phyloP scores from a whole-genome alignment of 2,113 vertebrate genomes.

The Neomonachus schauinslandi region DNA sequence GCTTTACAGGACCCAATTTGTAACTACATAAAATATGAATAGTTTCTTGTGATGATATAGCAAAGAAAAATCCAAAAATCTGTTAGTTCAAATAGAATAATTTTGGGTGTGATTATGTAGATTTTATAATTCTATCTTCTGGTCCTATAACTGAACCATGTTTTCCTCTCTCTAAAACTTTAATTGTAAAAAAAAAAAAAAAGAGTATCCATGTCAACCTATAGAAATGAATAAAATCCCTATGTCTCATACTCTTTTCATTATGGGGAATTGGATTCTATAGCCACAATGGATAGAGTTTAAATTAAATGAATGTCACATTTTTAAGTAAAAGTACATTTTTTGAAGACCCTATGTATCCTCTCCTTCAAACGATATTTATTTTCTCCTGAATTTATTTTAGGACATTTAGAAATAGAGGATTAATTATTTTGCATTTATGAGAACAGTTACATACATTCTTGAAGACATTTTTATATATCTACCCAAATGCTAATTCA shows the following conservation, averaged over 20 bases:
- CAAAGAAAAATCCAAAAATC: neutral
- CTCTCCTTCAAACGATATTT: neutral
- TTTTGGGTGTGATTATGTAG: neutral
- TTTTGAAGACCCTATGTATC: neutral
- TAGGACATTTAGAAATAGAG: neutral
- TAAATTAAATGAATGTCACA: neutral
- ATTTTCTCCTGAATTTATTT: neutral
- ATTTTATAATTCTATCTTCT: neutral
- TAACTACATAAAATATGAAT: neutral
- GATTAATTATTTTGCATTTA: neutral
- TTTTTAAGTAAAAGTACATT: neutral
- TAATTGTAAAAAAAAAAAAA: neutral
- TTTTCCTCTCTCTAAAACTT: constrained; percentile 3
- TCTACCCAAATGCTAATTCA: neutral
- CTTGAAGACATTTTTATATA: neutral
- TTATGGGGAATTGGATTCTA: neutral
- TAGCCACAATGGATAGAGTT: neutral
- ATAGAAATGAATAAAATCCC: neutral
- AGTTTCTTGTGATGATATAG: neutral
- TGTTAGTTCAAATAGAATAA: neutral
- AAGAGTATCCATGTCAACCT: neutral
- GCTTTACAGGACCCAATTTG: neutral
- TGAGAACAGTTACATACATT: neutral
- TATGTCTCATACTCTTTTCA: neutral
- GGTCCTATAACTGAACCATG: neutral